Evolutionary conservation across 1,140 invertebrate genomes (phyloP).

Genomic region (Drosophila quadrilineata): DNA sequence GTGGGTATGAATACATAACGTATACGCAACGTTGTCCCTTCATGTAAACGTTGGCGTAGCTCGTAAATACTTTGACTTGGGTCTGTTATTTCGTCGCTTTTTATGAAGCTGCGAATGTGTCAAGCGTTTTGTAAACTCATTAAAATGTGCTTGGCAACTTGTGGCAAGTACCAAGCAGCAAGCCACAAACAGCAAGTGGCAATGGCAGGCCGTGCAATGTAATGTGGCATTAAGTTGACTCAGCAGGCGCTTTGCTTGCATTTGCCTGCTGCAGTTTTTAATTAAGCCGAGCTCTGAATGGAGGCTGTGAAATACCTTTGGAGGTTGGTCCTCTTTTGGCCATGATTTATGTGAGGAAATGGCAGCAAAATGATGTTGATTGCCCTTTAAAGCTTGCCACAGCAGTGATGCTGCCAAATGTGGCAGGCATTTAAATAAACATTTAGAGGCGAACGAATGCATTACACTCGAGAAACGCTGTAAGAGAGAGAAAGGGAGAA

Average conservation of each 20-base stretch:
- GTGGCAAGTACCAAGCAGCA: slow-evolving; percentile 3
- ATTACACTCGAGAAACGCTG: slow-evolving; percentile 58
- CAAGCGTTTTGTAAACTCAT: slow-evolving; percentile 78
- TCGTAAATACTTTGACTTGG: slow-evolving; percentile 32
- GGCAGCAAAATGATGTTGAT: slow-evolving; percentile 26
- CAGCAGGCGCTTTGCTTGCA: neutral
- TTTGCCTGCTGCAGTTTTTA: slow-evolving; percentile 18
- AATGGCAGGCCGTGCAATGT: slow-evolving; percentile 3
- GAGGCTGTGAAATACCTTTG: slow-evolving; percentile 2
- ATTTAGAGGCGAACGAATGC: slow-evolving; percentile 46
- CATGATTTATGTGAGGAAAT: slow-evolving; percentile 58
- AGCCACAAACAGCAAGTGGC: slow-evolving; percentile 4
- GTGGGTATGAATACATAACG: slow-evolving; percentile 51
- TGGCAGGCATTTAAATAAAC: slow-evolving; percentile 72
- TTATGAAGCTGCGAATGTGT: slow-evolving; percentile 68
- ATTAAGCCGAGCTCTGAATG: slow-evolving; percentile 14
- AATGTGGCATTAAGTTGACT: slow-evolving; percentile 33
- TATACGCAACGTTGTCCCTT: slow-evolving; percentile 49
- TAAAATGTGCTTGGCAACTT: slow-evolving; percentile 55
- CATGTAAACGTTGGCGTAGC: neutral
- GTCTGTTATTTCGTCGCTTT: slow-evolving; percentile 38
- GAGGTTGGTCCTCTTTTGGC: neutral
- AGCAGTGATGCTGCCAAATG: slow-evolving; percentile 58
- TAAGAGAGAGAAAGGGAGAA: too few relatives aligned
- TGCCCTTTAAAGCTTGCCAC: slow-evolving; percentile 55